phyloP scores from a whole-genome alignment of 2,888 invertebrate genomes.

The Lithophane ornitopus region DNA sequence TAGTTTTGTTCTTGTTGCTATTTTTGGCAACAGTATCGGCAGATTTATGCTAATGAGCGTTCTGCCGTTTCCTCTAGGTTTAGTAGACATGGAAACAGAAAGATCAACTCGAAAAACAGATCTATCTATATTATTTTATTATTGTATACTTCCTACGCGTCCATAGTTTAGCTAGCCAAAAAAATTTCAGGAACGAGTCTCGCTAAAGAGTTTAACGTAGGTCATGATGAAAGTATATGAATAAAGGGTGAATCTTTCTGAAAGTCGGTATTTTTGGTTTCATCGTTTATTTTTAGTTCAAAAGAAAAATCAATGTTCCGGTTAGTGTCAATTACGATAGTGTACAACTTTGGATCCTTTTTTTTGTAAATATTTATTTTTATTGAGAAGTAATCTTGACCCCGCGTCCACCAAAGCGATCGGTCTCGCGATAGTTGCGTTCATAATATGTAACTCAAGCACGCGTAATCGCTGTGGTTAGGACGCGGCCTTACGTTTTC shows the following conservation, averaged over 20 bases:
- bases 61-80: slow-evolving; percentile 29
- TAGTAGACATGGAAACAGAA: slow-evolving; percentile 6
- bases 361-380: no score
- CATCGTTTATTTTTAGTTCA: slow-evolving; percentile 39
- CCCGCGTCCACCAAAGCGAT: neutral
- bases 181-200: neutral
- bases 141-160: neutral
- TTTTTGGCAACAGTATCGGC: slow-evolving; percentile 54
- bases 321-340: slow-evolving; percentile 17
- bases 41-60: slow-evolving; percentile 56
- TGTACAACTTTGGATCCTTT: neutral
- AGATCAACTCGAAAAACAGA: neutral
- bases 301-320: slow-evolving; percentile 20
- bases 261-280: slow-evolving; percentile 9
- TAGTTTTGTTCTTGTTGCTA: slow-evolving; percentile 50
- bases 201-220: slow-evolving; percentile 34
- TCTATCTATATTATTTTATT: slow-evolving; percentile 1
- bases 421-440: neutral
- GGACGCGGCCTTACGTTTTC: neutral
- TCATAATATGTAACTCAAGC: neutral
- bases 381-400: neutral
- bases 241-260: slow-evolving; percentile 18
- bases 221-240: slow-evolving; percentile 21
- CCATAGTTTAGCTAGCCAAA: slow-evolving; percentile 11
- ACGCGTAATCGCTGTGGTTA: neutral